Conservation (phyloP, 1,140 invertebrate genomes). For the Nasonia giraulti region DNA sequence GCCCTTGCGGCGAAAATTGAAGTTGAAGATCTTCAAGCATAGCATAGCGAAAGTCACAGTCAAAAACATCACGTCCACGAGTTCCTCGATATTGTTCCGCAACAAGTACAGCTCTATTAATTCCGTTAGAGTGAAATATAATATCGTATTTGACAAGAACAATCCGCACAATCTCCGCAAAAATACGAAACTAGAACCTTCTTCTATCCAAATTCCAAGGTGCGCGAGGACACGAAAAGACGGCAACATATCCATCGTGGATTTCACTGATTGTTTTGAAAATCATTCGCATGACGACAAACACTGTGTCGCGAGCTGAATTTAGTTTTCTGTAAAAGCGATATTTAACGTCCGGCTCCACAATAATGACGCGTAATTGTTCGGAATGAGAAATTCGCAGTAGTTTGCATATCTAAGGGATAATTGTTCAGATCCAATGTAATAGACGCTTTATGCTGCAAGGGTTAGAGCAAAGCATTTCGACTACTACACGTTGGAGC, state of each 20-base stretch:
- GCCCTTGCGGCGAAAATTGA: background rate
- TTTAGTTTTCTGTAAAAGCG: background rate
- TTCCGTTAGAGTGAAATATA: constrained; percentile 20
- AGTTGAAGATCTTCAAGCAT: constrained; percentile 30
- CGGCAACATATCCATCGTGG: constrained; percentile 12
- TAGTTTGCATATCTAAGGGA: background rate
- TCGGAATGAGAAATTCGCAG: background rate
- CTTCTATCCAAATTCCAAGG: constrained; percentile 30
- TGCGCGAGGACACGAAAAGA: background rate
- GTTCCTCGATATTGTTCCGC: constrained; percentile 1
- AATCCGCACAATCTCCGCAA: background rate
- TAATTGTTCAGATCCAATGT: background rate
- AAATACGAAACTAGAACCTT: background rate
- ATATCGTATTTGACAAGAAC: background rate
- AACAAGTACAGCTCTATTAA: background rate
- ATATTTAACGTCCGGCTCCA: background rate
- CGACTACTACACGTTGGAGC: background rate
- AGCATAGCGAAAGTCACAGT: constrained; percentile 12
- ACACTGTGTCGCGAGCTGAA: background rate
- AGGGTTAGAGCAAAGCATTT: background rate
- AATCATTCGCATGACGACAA: background rate
- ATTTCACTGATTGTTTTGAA: background rate
- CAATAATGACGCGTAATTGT: background rate
- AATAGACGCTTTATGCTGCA: background rate
- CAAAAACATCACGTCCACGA: constrained; percentile 15